A percentile compares a stretch with the other conserved stretches of the same genome.
These are phyloP conservation scores for Sitta carolinensis DNA, from an alignment of 2,797 vertebrate genomes.

Conservation along the genomic window DNA sequence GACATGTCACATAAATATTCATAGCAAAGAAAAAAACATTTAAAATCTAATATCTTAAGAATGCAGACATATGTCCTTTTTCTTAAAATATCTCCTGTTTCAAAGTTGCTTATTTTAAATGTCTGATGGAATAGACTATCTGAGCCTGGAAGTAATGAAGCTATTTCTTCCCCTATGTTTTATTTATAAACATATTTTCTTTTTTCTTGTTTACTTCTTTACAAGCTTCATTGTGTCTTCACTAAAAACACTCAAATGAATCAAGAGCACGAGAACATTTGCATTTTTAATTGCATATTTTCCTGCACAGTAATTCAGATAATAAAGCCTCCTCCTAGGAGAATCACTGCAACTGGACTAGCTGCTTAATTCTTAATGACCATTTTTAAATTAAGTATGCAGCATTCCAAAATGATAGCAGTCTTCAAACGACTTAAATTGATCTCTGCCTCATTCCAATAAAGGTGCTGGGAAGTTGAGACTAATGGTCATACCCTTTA, in stretches of 20 bases:
- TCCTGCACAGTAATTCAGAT: background rate
- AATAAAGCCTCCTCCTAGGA: background rate
- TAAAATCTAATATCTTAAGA: background rate
- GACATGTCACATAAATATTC: background rate
- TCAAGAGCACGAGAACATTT: background rate
- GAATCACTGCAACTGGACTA: background rate
- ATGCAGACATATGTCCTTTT: background rate
- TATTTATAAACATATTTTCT: background rate
- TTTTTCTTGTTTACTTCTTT: background rate
- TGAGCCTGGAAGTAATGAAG: background rate
- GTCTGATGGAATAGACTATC: background rate
- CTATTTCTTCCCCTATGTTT: background rate
- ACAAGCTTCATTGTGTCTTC: background rate
- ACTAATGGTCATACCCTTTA: background rate
- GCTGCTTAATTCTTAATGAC: conserved; percentile 36
- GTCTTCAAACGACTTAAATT: background rate
- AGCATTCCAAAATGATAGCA: background rate
- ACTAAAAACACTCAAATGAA: background rate
- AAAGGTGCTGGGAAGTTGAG: background rate
- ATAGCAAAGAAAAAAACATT: background rate
- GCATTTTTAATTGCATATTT: conserved; percentile 25
- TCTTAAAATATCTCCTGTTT: background rate
- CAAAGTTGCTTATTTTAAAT: background rate
- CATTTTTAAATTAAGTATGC: background rate
- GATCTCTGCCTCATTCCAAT: background rate